A percentile compares a stretch with the other conserved stretches of the same genome.
These are phyloP conservation scores for Caracal caracal DNA, from an alignment of 2,113 vertebrate genomes.

Conservation along the genomic window DNA sequence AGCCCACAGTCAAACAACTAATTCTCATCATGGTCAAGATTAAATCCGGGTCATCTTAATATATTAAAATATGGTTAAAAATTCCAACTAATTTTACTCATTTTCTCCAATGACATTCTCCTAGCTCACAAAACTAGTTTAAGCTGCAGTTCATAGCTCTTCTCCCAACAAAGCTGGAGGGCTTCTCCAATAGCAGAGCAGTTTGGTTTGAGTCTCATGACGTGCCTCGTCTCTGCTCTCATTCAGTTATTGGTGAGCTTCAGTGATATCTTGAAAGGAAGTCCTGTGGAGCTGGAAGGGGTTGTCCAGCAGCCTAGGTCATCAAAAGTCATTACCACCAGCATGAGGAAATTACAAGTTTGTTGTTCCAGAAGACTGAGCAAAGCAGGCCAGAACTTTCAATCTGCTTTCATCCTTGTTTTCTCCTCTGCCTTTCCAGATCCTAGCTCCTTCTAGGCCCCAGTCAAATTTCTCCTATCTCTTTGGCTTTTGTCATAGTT, in stretches of 20 bases:
- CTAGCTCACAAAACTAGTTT: not conserved
- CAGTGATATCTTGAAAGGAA: not conserved
- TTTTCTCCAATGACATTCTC: not conserved
- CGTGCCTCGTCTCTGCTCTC: not conserved
- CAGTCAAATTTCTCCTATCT: not conserved
- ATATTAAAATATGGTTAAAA: not conserved
- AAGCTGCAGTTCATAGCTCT: not conserved
- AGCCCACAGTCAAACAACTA: not conserved
- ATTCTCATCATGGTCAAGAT: constrained; percentile 20
- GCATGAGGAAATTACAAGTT: not conserved
- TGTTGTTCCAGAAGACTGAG: not conserved
- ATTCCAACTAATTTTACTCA: not conserved
- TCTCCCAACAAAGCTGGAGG: not conserved
- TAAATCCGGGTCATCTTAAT: not conserved
- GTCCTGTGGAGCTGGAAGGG: not conserved
- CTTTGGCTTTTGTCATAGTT: not conserved
- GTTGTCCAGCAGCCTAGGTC: not conserved
- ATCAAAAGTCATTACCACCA: not conserved
- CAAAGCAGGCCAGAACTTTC: not conserved
- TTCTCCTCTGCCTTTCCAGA: not conserved
- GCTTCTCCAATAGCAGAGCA: not conserved
- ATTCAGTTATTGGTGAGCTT: not conserved
- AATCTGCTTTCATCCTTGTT: not conserved
- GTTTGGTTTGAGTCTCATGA: not conserved
- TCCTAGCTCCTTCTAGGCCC: not conserved